Conservation (phyloP, 2,797 vertebrate species). For the Rhabdophis nuchalis region DNA sequence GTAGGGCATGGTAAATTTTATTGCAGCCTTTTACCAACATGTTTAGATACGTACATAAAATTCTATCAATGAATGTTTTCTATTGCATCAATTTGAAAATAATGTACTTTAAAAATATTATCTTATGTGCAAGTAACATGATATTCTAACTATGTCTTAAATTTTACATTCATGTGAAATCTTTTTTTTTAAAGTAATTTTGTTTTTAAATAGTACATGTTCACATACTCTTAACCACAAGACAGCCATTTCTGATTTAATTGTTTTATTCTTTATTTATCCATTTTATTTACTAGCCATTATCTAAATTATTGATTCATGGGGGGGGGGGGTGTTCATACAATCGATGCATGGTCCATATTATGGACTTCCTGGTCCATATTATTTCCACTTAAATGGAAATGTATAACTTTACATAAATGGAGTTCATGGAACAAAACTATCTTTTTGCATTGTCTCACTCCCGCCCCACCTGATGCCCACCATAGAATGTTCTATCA, state of each 20-base stretch:
- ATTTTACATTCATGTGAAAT: neutral
- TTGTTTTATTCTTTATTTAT: neutral
- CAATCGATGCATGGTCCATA: neutral
- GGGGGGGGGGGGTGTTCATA: neutral
- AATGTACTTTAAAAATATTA: neutral
- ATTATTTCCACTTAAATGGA: conserved; percentile 2
- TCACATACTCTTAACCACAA: neutral
- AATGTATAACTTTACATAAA: neutral
- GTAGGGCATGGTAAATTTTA: neutral
- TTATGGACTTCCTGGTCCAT: neutral
- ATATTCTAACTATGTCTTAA: neutral
- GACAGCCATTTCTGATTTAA: neutral
- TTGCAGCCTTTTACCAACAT: neutral
- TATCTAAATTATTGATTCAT: neutral
- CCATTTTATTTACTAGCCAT: conserved; percentile 10
- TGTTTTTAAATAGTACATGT: neutral
- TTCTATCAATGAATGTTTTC: neutral
- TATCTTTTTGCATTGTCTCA: neutral
- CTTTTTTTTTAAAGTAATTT: neutral
- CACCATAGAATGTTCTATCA: neutral
- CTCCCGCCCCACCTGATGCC: neutral
- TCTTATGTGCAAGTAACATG: neutral
- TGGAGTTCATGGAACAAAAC: neutral
- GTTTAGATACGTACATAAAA: neutral
- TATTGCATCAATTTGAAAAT: conserved; percentile 13